Conservation (phyloP, 2,113 vertebrate genomes). For the Channa argus region DNA sequence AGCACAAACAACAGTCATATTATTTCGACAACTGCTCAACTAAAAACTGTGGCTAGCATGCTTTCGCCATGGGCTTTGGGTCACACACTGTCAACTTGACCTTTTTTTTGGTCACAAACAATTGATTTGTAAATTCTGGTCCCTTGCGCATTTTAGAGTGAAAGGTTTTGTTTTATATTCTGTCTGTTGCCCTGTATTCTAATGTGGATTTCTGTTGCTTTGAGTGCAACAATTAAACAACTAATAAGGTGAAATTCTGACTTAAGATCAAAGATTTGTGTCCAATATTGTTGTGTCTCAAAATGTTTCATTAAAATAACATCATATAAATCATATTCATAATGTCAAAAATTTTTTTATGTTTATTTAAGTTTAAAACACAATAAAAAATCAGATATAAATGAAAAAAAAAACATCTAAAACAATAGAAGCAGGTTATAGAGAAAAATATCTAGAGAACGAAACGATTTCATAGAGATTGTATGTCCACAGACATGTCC, state of each 20-base stretch:
- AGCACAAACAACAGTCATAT: constrained; percentile 63
- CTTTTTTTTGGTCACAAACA: constrained; percentile 14
- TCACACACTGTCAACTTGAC: not conserved
- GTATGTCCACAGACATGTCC: not conserved
- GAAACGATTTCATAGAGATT: not conserved
- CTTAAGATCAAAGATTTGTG: too few species aligned
- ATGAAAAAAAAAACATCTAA: too few species aligned
- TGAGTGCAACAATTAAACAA: too few species aligned
- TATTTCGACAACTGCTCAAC: constrained; percentile 49
- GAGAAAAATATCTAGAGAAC: too few species aligned
- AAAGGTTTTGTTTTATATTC: not conserved
- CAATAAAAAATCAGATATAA: too few species aligned
- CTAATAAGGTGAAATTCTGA: too few species aligned
- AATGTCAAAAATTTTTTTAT: too few species aligned
- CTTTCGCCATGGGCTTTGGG: constrained; percentile 5
- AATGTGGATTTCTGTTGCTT: not conserved
- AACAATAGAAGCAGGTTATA: too few species aligned
- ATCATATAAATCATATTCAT: too few species aligned
- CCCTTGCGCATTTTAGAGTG: not conserved
- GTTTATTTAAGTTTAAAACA: too few species aligned
- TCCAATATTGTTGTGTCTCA: too few species aligned
- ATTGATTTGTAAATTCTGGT: constrained; percentile 5
- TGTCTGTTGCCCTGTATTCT: not conserved
- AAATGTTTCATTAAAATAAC: too few species aligned
- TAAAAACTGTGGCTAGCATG: constrained; percentile 51